These are phyloP conservation scores for Ectemnius cavifrons DNA, from an alignment of 2,888 invertebrate genomes.

Conservation along the genomic window DNA sequence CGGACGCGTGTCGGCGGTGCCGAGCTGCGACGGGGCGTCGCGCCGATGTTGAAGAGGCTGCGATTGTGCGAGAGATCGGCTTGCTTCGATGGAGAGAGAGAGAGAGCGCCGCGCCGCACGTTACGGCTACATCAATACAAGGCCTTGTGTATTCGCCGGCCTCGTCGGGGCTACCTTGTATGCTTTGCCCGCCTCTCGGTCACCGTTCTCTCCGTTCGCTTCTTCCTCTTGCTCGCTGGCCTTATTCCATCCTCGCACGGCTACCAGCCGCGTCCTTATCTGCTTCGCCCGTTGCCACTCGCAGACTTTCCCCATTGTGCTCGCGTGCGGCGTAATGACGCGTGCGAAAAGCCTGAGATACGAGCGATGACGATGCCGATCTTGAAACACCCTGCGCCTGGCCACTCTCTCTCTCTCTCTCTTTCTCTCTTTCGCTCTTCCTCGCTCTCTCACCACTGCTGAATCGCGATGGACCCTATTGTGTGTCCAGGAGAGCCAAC, in stretches of 20 bases:
- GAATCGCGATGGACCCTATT: too few relatives aligned
- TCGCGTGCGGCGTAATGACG: constrained; percentile 23
- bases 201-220: not conserved
- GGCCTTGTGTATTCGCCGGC: not conserved
- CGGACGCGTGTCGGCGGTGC: too few relatives aligned
- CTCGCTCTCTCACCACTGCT: too few relatives aligned
- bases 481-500: too few relatives aligned
- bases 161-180: not conserved
- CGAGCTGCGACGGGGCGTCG: too few relatives aligned
- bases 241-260: not conserved
- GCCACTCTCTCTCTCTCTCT: too few relatives aligned
- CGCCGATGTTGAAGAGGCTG: not conserved
- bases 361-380: not conserved
- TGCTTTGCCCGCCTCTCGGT: not conserved
- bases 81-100: not conserved
- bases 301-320: constrained; percentile 5
- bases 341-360: constrained; percentile 26
- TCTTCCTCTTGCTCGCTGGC: not conserved
- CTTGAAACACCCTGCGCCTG: not conserved
- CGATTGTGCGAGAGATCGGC: not conserved
- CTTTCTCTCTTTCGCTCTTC: too few relatives aligned
- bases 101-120: not conserved
- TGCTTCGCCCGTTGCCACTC: not conserved
- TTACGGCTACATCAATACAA: constrained; percentile 3
- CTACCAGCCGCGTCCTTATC: not conserved